Evolutionary conservation across 2,888 invertebrate genomes (phyloP).

Genomic region (Mythimna loreyi): DNA sequence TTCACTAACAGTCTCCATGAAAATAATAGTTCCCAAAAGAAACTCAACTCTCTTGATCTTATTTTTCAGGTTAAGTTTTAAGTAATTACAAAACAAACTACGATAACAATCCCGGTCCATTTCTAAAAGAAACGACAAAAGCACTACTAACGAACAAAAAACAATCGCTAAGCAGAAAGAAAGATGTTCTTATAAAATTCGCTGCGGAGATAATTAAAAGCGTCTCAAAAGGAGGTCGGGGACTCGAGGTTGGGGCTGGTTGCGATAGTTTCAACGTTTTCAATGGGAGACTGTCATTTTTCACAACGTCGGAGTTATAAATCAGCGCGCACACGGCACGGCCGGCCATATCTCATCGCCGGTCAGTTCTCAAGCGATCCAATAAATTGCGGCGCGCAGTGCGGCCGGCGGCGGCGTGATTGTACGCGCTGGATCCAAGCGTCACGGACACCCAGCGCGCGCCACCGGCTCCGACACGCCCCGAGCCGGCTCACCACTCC

Average conservation of each 20-base stretch:
- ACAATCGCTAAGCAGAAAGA: conserved; percentile 43
- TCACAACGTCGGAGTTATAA: conserved; percentile 70
- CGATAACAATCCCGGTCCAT: conserved; percentile 35
- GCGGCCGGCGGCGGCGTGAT: conserved; percentile 50
- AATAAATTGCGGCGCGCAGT: conserved; percentile 69
- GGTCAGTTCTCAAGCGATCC: conserved; percentile 70
- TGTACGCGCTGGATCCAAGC: conserved; percentile 51
- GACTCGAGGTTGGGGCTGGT: conserved; percentile 1
- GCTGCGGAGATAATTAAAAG: conserved; percentile 61
- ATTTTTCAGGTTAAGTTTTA: conserved; percentile 27
- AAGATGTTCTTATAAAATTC: conserved; percentile 55
- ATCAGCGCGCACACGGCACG: conserved; percentile 67
- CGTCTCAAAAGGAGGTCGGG: conserved; percentile 42
- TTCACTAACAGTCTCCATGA: neutral
- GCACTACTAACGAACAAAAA: conserved; percentile 47
- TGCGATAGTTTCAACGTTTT: conserved; percentile 54
- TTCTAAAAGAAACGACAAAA: conserved; percentile 52
- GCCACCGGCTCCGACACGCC: conserved; percentile 5
- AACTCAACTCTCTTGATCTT: conserved; percentile 19
- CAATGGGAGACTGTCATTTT: conserved; percentile 66
- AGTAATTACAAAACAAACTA: conserved; percentile 41
- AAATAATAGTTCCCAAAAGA: conserved; percentile 8
- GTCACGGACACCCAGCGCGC: conserved; percentile 44
- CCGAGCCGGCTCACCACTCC: neutral
- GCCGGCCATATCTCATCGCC: conserved; percentile 70